Evolutionary conservation across 2,113 vertebrate genomes (phyloP), one percentile per base, ranked within the genome.

Genomic region (Eubucco bourcierii): DNA sequence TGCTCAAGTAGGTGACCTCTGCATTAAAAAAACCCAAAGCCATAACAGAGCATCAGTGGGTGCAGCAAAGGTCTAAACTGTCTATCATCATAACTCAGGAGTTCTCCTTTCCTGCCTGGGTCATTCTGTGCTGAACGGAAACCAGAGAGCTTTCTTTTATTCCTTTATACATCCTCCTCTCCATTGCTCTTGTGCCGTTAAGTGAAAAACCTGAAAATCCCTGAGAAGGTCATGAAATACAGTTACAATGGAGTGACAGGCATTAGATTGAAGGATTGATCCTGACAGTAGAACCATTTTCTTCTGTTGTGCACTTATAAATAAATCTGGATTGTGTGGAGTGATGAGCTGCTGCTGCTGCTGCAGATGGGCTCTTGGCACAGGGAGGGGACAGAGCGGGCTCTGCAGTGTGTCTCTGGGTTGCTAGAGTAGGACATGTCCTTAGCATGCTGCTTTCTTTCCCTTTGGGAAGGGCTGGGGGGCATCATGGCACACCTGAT

Each of bases 211-310:
- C 90, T 81, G 39, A 90, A 95, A 94, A 88, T 80, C 90, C 72
- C 80, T 10, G 29, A 91, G 95, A 84, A 95, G 94, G 86, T 12
- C 37, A 91, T 39, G 94, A 95, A 96, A 94, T 82, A 78, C 93
- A 97, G 96, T 96, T 94, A 97, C 96, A 95, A 83, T 92, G 94
- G 92, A 95, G 96, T 94, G 96, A 91, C 95, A 96, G 95, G 95
- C 90, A 83, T 94, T 96, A 92, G 84, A 90, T 52, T 97, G 97
- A 98, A 97, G 96, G 96, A 96, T 95, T 96, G 97, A 96, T 96
- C 95, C 94, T 34, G 25, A 90, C 66, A 95, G 97, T 96, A 95
- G 95, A 97, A 94, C 96, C 90, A 92, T 97, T 97, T 96, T 92
- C 96, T 88, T 95, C 93, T 89, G 82, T 95, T 44, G 46, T 84